phyloP scores from a whole-genome alignment of 2,113 vertebrate genomes.

The Chascanopsetta lugubris region DNA sequence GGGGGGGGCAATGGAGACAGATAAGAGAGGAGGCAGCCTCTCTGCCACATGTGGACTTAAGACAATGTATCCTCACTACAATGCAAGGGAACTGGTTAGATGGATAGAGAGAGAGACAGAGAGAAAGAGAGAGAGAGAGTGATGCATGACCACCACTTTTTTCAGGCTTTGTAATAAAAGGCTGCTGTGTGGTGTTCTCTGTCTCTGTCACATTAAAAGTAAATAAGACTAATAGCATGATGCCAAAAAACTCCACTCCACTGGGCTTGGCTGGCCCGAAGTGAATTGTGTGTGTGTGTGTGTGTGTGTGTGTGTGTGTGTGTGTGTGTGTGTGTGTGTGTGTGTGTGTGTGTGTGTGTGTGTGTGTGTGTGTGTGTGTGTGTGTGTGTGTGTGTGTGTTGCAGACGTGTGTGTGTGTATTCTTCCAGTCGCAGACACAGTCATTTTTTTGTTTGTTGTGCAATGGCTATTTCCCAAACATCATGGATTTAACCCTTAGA shows the following conservation, averaged over 20 bases:
- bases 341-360: constrained; percentile 1
- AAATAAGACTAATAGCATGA: constrained; percentile 74
- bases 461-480: constrained; percentile 14
- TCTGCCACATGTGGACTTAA: constrained; percentile 53
- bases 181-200: constrained; percentile 63
- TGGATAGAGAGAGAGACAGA: constrained; percentile 46
- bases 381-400: constrained; percentile 23
- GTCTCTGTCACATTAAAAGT: constrained; percentile 78
- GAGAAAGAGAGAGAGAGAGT: constrained; percentile 47
- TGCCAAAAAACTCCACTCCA: constrained; percentile 59
- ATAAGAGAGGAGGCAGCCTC: constrained; percentile 45
- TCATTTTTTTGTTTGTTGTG: constrained; percentile 5
- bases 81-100: constrained; percentile 65
- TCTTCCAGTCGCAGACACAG: constrained; percentile 6
- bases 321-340: constrained; percentile 5
- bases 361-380: constrained; percentile 27
- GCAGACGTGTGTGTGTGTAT: constrained; percentile 12
- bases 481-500: no score
- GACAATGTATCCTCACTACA: constrained; percentile 62
- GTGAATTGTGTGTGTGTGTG: constrained; percentile 36
- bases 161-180: constrained; percentile 77
- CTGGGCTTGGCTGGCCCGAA: constrained; percentile 42
- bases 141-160: constrained; percentile 72
- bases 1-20: constrained; percentile 58
- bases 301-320: constrained; percentile 4